phyloP scores from a whole-genome alignment of 1,140 invertebrate genomes.

The Stegodyphus dumicola region DNA sequence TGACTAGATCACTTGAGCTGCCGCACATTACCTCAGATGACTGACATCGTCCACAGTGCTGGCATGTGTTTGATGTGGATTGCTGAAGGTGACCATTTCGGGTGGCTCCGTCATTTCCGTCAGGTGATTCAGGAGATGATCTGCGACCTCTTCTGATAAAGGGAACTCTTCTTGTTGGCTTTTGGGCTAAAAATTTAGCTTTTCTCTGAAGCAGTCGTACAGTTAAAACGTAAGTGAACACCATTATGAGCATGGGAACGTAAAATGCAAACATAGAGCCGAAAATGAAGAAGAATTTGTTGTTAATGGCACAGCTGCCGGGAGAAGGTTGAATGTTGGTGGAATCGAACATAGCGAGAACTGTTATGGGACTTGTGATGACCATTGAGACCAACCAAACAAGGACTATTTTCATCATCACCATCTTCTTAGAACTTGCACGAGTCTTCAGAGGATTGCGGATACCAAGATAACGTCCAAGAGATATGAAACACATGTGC shows the following conservation, averaged over 20 bases:
- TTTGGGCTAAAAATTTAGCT: conserved; percentile 65
- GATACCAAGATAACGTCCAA: conserved; percentile 92
- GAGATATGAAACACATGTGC: conserved; percentile 97
- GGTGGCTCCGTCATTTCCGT: neutral
- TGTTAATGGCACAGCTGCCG: conserved; percentile 84
- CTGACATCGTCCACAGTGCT: conserved; percentile 38
- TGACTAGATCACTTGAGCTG: conserved; percentile 1
- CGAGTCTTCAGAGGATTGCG: conserved; percentile 84
- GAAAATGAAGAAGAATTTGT: conserved; percentile 86
- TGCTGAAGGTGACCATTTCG: conserved; percentile 37
- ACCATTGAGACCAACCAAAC: conserved; percentile 88
- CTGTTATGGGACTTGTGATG: conserved; percentile 87
- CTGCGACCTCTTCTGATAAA: conserved; percentile 74
- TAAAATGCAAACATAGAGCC: conserved; percentile 96
- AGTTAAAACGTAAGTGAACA: conserved; percentile 91
- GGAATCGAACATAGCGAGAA: conserved; percentile 79
- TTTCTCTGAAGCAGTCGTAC: conserved; percentile 79
- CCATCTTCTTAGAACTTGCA: conserved; percentile 71
- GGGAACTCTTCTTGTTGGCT: conserved; percentile 49
- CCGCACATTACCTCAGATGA: conserved; percentile 19
- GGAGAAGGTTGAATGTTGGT: conserved; percentile 82
- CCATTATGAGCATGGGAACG: conserved; percentile 93
- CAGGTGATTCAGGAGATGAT: conserved; percentile 58
- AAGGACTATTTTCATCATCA: conserved; percentile 83
- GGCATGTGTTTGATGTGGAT: conserved; percentile 24